Percentiles rank a stretch among this genome's conserved stretches.
Evolutionary conservation across 2,113 vertebrate genomes (phyloP).

Genomic region (Garra rufa): DNA sequence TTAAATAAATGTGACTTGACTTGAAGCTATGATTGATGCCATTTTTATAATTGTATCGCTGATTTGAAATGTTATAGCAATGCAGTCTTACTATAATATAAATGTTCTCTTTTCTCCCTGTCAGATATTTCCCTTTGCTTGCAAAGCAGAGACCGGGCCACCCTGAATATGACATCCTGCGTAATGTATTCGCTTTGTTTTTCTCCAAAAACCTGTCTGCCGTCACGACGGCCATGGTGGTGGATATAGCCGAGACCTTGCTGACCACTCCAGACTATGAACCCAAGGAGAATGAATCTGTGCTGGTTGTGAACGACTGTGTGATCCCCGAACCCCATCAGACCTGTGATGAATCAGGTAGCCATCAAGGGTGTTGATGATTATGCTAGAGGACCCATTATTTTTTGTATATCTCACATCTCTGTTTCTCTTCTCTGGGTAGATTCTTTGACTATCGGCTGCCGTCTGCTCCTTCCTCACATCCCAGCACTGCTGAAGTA

Average conservation of each 20-base stretch:
- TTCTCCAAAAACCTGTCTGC: slow-evolving; percentile 85
- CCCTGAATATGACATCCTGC: slow-evolving; percentile 84
- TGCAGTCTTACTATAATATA: neutral
- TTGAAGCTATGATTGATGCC: too few species aligned
- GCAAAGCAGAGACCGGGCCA: slow-evolving; percentile 85
- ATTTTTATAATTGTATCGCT: too few species aligned
- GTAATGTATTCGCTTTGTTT: slow-evolving; percentile 89
- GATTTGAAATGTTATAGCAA: neutral
- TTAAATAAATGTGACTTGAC: neutral
- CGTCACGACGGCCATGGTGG: slow-evolving; percentile 79
- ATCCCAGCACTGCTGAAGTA: slow-evolving; percentile 88
- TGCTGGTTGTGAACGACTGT: slow-evolving; percentile 77
- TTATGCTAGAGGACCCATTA: neutral
- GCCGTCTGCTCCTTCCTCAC: slow-evolving; percentile 85
- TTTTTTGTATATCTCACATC: neutral
- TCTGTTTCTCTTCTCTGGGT: neutral
- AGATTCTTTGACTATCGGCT: slow-evolving; percentile 84
- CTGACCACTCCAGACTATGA: slow-evolving; percentile 85
- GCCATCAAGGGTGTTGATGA: neutral
- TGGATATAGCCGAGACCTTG: slow-evolving; percentile 88
- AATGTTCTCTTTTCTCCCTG: slow-evolving; percentile 44
- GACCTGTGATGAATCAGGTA: slow-evolving; percentile 74
- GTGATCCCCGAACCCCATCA: slow-evolving; percentile 68
- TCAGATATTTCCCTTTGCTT: slow-evolving; percentile 90
- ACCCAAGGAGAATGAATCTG: slow-evolving; percentile 72